Base-by-base conservation (phyloP, 53 echinoderm and acorn worm species). In the Pentamera pediparva region DNA sequence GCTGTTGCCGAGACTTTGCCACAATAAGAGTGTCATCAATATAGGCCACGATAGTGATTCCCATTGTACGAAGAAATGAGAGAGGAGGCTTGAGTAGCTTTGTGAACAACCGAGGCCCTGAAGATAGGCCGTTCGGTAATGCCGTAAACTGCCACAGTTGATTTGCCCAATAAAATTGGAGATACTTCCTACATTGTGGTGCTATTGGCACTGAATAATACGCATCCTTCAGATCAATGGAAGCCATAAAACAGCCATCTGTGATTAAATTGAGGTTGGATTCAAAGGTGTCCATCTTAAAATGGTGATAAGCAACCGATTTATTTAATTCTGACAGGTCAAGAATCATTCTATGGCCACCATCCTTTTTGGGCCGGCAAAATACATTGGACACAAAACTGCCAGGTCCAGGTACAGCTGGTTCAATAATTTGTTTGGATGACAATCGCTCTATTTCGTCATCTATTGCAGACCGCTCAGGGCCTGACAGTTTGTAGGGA, bases 181-280 rank as follows among this genome's bases (percentile, higher is more conserved):
- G 70, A 28, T 48, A 52, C 30, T 86, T 75, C 32, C 58, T 48
- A 39, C 37, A 49, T 3, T 71, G 30, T 34, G 19, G 19, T 0
- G 52, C 60, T 33, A 82, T 82, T 8, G 65, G 65, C 5, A 82
- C 62, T 37, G 79, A 67, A 22, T 83, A 83, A 35, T 82, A 87
- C 1, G 87, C 87, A 78, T 87, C 82, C 26, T 65, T 62, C 0
- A 87, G 53, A 74, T 83, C 82, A 12, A 78, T 47, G 65, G 87
- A 87, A 48, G 87, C 67, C 87, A 87, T 83, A 53, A 56, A 82
- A 22, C 64, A 78, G 32, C 31, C 34, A 18, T 35, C 20, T 6
- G 65, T 50, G 18, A 78, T 3, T 39, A 78, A 18, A 35, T 39
- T 60, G 18, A 65, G 41, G 45, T 49, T 65, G 2, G 78, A 35